Conservation (phyloP, 2,888 invertebrate genomes). For the Eutolmus rufibarbis region DNA sequence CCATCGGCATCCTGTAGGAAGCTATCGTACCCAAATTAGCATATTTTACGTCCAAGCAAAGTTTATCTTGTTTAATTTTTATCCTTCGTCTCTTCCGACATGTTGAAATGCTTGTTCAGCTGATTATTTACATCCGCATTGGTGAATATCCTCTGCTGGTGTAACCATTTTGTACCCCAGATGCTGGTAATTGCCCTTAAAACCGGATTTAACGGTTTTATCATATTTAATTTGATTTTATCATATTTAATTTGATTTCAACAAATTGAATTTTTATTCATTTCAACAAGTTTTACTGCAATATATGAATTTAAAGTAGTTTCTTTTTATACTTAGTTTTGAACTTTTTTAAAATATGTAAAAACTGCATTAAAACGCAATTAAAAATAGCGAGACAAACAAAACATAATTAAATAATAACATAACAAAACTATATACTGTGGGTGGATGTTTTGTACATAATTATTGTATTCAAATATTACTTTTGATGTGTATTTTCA, state of each 20-base stretch:
- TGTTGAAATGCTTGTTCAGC: slow-evolving; percentile 41
- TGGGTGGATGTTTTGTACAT: background rate
- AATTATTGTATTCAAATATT: background rate
- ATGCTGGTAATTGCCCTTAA: background rate
- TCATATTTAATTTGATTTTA: background rate
- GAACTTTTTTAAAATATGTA: background rate
- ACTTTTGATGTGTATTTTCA: background rate
- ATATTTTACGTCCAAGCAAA: slow-evolving; percentile 32
- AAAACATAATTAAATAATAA: background rate
- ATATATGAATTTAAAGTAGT: no score
- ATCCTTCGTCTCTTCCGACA: slow-evolving; percentile 1
- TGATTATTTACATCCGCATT: slow-evolving; percentile 42
- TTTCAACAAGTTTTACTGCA: background rate
- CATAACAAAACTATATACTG: no score
- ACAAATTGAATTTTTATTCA: background rate
- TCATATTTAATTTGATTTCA: background rate
- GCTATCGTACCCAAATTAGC: slow-evolving; percentile 36
- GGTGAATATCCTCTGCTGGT: background rate
- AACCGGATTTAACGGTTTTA: background rate
- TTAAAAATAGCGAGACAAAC: background rate
- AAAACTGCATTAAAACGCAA: background rate
- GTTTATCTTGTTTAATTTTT: slow-evolving; percentile 47
- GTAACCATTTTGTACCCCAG: background rate
- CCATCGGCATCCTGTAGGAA: slow-evolving; percentile 17
- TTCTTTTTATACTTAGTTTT: no score